Evolutionary conservation across 2,113 vertebrate species (phyloP).

Genomic region (Phyllostomus discolor): DNA sequence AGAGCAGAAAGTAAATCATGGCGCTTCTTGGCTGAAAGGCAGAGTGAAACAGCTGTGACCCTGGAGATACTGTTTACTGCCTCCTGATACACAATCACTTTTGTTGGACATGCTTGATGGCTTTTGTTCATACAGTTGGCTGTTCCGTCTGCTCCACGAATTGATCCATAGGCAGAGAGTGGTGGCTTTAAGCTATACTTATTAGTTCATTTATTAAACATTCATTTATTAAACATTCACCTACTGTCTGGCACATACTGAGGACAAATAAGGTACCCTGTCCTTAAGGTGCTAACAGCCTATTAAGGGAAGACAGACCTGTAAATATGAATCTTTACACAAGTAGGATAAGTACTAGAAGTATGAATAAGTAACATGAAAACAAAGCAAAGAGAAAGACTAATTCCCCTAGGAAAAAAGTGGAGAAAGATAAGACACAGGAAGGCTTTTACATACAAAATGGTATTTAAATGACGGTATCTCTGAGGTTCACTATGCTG

Average conservation of each 20-base stretch:
- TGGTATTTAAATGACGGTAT: neutral
- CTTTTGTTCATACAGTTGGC: slow-evolving; percentile 42
- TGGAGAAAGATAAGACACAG: neutral
- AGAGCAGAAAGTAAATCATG: slow-evolving; percentile 67
- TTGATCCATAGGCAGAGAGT: slow-evolving; percentile 44
- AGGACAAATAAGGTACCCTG: neutral
- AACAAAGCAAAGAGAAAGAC: neutral
- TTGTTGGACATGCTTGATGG: slow-evolving; percentile 53
- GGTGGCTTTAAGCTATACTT: slow-evolving; percentile 2
- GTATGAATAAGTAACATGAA: neutral
- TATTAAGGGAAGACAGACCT: neutral
- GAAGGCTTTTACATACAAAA: neutral
- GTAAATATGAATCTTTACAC: neutral
- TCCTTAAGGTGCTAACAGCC: neutral
- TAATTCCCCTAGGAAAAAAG: neutral
- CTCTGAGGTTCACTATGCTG: slow-evolving; percentile 59
- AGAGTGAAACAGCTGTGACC: slow-evolving; percentile 71
- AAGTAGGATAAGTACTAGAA: neutral
- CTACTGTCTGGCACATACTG: neutral
- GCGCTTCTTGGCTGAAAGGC: slow-evolving; percentile 69
- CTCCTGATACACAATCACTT: slow-evolving; percentile 58
- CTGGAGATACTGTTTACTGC: slow-evolving; percentile 57
- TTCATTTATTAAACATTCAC: too few species aligned
- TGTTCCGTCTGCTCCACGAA: slow-evolving; percentile 54
- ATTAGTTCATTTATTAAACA: slow-evolving; percentile 48